phyloP scores from a whole-genome alignment of 2,888 invertebrate species.

The Platerodrilus igneus region DNA sequence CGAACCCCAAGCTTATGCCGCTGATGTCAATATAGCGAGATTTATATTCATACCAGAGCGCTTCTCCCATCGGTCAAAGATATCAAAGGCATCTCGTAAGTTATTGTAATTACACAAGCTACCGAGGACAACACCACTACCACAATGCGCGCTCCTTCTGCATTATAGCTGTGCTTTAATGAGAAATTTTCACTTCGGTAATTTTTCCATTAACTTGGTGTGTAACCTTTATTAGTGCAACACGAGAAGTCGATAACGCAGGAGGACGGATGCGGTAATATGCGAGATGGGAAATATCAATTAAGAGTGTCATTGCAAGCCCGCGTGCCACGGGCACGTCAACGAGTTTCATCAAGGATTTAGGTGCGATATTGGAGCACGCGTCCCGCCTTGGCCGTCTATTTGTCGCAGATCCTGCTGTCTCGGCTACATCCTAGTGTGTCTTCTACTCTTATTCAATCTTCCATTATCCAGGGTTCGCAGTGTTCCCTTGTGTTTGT shows the following conservation, averaged over 20 bases:
- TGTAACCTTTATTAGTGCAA: constrained; percentile 35
- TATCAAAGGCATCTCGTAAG: constrained; percentile 31
- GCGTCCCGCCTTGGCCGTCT: constrained; percentile 34
- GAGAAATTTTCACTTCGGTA: constrained; percentile 40
- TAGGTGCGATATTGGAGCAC: constrained; percentile 26
- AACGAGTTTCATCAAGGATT: constrained; percentile 31
- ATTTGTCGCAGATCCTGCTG: constrained; percentile 37
- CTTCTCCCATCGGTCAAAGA: constrained; percentile 31
- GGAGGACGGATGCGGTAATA: constrained; percentile 14
- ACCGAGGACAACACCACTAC: constrained; percentile 19
- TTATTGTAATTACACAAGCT: constrained; percentile 29
- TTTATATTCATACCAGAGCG: constrained; percentile 28
- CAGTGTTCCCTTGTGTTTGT: constrained; percentile 29
- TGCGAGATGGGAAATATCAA: constrained; percentile 28
- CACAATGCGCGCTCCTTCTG: constrained; percentile 15
- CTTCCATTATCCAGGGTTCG: constrained; percentile 42
- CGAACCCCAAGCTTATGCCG: constrained; percentile 32
- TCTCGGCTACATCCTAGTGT: constrained; percentile 34
- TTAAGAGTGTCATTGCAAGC: constrained; percentile 25
- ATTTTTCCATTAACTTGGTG: constrained; percentile 39
- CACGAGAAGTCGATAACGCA: constrained; percentile 19
- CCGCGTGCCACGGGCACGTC: constrained; percentile 25
- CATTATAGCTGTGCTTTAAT: constrained; percentile 30
- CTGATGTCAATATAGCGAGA: constrained; percentile 32
- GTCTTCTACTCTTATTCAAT: constrained; percentile 42